These are phyloP conservation scores for Trichosurus vulpecula DNA, from an alignment of 2,797 vertebrate genomes.

Conservation along the genomic window DNA sequence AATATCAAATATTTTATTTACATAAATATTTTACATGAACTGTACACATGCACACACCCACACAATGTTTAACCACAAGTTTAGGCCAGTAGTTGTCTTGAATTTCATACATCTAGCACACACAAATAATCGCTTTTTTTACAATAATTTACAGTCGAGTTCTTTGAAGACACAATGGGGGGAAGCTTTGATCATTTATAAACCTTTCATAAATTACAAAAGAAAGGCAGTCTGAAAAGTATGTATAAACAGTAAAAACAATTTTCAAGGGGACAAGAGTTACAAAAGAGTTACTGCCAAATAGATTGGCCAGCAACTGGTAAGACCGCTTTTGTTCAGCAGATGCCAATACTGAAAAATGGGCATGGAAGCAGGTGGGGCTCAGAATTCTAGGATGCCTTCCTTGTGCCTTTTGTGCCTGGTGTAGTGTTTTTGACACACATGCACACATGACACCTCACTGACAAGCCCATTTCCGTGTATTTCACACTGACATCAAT, in stretches of 20 bases:
- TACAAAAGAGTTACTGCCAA: slow-evolving; percentile 94
- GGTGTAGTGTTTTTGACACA: slow-evolving; percentile 7
- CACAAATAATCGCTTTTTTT: slow-evolving; percentile 76
- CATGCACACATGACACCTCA: background rate
- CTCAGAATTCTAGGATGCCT: slow-evolving; percentile 34
- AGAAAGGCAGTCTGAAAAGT: slow-evolving; percentile 99
- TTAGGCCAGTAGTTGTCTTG: slow-evolving; percentile 89
- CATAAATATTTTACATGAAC: slow-evolving; percentile 90
- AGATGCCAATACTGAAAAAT: slow-evolving; percentile 70
- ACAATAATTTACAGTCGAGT: slow-evolving; percentile 88
- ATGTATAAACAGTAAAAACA: slow-evolving; percentile 99
- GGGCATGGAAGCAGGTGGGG: background rate
- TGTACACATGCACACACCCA: slow-evolving; percentile 97
- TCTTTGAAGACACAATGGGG: slow-evolving; percentile 96
- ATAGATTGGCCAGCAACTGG: slow-evolving; percentile 78
- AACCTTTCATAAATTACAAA: slow-evolving; percentile 97
- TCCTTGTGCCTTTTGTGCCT: slow-evolving; percentile 46
- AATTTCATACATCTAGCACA: slow-evolving; percentile 93
- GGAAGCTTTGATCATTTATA: slow-evolving; percentile 94
- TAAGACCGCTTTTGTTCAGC: slow-evolving; percentile 30
- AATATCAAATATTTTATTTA: slow-evolving; percentile 98
- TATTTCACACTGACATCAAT: slow-evolving; percentile 48
- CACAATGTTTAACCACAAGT: slow-evolving; percentile 93
- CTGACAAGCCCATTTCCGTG: background rate
- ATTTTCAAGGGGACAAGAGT: slow-evolving; percentile 98